phyloP scores from a whole-genome alignment of 2,888 invertebrate genomes.

The Rhorus exstirpatorius region DNA sequence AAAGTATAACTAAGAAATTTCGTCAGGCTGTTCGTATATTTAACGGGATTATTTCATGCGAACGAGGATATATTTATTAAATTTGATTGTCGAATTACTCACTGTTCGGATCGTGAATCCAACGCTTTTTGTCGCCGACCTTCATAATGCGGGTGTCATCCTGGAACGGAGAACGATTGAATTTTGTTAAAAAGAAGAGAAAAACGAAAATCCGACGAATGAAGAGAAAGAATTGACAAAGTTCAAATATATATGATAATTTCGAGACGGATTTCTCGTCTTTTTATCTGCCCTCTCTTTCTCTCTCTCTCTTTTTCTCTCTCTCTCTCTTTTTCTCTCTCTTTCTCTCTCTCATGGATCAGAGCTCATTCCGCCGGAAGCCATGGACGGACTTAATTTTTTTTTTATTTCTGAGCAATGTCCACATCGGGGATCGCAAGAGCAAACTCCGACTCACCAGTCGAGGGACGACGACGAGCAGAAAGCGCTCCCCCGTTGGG shows the following conservation, averaged over 20 bases:
- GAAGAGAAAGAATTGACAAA: background rate
- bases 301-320: too few species aligned
- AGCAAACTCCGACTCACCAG: slow-evolving; percentile 50
- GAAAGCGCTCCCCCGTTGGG: slow-evolving; percentile 68
- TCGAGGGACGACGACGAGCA: slow-evolving; percentile 52
- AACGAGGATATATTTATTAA: too few species aligned
- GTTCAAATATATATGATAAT: slow-evolving; percentile 31
- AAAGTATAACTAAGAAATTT: too few species aligned
- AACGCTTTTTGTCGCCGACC: slow-evolving; percentile 90
- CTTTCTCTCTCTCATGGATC: too few species aligned
- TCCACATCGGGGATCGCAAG: slow-evolving; percentile 61
- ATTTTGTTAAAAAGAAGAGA: slow-evolving; percentile 34
- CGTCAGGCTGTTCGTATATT: too few species aligned
- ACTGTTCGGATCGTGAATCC: slow-evolving; percentile 93
- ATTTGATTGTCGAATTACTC: slow-evolving; percentile 85
- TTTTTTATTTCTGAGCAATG: slow-evolving; percentile 37
- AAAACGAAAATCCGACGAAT: background rate
- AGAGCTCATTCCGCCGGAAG: slow-evolving; percentile 27
- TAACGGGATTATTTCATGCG: too few species aligned
- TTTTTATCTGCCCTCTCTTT: too few species aligned
- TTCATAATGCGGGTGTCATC: slow-evolving; percentile 87
- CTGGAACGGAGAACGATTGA: slow-evolving; percentile 77
- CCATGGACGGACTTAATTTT: slow-evolving; percentile 35
- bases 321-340: background rate
- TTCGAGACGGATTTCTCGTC: slow-evolving; percentile 11